Base-by-base conservation (phyloP, 2,113 vertebrate species). In the Xyliphius kryptos region DNA sequence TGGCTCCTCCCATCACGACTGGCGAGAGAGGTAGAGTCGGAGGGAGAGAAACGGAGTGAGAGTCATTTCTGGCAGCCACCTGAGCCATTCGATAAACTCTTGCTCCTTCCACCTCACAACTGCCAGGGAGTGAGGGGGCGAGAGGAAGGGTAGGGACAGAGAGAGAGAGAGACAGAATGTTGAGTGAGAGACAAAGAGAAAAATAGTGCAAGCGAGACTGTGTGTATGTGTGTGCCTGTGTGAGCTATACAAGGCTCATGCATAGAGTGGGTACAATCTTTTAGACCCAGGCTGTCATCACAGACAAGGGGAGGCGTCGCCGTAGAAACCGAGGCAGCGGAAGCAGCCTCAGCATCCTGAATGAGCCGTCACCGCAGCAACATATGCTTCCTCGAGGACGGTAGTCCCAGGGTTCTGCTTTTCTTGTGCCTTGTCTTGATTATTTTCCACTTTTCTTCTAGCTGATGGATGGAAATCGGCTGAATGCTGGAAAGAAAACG, bases 31-130 rank as follows among this genome's bases (percentile, higher is more conserved):
- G 63, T 76, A 74, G 74, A 38, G 79, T 83, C 80, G 48, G 74
- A 72, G 77, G 73, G 52, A 64, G 79, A 78, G 73, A 52, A 49
- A 53, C 61, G 63, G 60, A 69, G 67, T 17, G 57, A 71, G 64
- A 74, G 68, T 50, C 16, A 15, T 58, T 66, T 74, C 80, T 84
- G 79, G 81, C 76, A 83, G 80, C 75, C 85, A 85, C 86, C 82
- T 71, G 76, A 83, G 85, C 86, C 81, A 83, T 84, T 84, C 81
- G 61, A 86, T 77, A 84, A 87, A 88, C 82, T 87, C 83, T 82
- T 88, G 85, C 86, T 84, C 85, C 87, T 86, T 85, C 83, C 87
- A 83, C 74, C 73, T 77, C 77, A 79, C 80, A 82, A 83, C 86
- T 81, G 82, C 82, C 82, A 86, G 86, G 83, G 81, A 77, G 76